Percentiles rank a stretch among this genome's conserved stretches.
These are phyloP conservation scores for Sisyra terminalis DNA, from an alignment of 2,888 invertebrate species.

Conservation along the genomic window DNA sequence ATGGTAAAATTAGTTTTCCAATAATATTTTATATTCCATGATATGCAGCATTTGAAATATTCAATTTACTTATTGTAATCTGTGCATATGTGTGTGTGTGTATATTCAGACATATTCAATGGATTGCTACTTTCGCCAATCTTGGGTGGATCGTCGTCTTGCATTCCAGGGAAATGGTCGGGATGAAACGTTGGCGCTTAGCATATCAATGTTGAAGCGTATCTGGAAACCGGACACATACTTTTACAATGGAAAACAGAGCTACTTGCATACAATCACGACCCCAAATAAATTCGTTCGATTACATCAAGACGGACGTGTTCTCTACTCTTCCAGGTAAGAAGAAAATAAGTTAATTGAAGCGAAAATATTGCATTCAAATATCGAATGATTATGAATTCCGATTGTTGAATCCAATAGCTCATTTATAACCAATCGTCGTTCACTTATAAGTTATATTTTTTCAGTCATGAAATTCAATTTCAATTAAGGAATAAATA, in stretches of 20 bases:
- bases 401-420: background rate
- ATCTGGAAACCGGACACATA: conserved; percentile 83
- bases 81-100: conserved; percentile 5
- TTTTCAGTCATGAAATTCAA: background rate
- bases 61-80: background rate
- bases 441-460: background rate
- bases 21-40: background rate
- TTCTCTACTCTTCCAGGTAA: conserved; percentile 59
- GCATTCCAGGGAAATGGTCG: conserved; percentile 38
- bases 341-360: conserved; percentile 10
- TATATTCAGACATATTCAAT: conserved; percentile 58
- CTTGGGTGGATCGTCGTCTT: conserved; percentile 63
- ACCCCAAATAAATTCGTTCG: conserved; percentile 75
- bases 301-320: conserved; percentile 53
- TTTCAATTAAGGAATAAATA: too few relatives aligned
- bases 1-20: conserved; percentile 42
- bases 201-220: conserved; percentile 60
- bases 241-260: conserved; percentile 68
- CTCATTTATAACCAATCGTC: background rate
- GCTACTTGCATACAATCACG: conserved; percentile 69
- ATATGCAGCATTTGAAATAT: background rate
- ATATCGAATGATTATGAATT: background rate
- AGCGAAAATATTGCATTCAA: background rate
- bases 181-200: conserved; percentile 53
- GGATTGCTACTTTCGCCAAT: conserved; percentile 78